Percentiles rank a stretch among this genome's conserved stretches.
Conservation (phyloP, 2,797 vertebrate genomes). For the Calcarius lapponicus region DNA sequence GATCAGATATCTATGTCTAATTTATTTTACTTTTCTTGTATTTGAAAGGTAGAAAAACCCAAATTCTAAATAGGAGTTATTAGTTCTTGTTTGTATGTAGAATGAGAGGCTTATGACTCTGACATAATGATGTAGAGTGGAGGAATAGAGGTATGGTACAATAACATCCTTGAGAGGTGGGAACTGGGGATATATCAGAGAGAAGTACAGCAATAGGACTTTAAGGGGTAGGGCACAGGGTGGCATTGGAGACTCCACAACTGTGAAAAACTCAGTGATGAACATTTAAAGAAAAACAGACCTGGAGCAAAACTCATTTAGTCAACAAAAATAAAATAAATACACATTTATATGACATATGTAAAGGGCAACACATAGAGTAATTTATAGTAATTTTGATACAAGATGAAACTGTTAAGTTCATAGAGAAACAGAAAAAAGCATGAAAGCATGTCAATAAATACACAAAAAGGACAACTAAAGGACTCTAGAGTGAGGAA, state of each 20-base stretch:
- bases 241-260: not conserved
- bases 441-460: not conserved
- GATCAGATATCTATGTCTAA: not conserved
- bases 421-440: not conserved
- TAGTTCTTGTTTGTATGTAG: not conserved
- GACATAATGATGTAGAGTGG: not conserved
- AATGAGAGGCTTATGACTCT: not conserved
- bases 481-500: not conserved
- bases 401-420: not conserved
- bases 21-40: not conserved
- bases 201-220: not conserved
- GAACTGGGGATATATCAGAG: rapidly evolving
- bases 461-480: not conserved
- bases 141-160: not conserved
- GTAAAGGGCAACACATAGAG: not conserved
- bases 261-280: not conserved
- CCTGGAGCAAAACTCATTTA: not conserved
- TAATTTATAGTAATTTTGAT: not conserved
- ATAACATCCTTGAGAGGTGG: not conserved
- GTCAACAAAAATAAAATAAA: not conserved
- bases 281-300: not conserved
- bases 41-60: not conserved
- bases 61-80: not conserved
- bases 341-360: rapidly evolving
- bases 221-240: not conserved